These are phyloP conservation scores for Lagocephalus sceleratus DNA, from an alignment of 2,797 vertebrate species.

Conservation along the genomic window DNA sequence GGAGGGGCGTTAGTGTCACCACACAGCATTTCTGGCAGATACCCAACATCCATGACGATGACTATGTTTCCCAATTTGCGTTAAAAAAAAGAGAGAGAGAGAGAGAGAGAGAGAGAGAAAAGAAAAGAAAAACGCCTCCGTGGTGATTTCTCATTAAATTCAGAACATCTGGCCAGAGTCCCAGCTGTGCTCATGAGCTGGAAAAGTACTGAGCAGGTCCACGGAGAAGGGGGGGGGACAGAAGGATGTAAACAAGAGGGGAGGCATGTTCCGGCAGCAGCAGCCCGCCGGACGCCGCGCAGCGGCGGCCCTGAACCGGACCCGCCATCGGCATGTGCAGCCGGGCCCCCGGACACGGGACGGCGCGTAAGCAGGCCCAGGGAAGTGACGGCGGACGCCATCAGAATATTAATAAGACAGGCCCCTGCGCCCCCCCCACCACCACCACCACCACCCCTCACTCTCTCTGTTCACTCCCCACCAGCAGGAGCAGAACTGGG, in stretches of 20 bases:
- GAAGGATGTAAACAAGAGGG: slow-evolving; percentile 68
- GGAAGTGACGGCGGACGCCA: slow-evolving; percentile 49
- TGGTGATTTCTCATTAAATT: slow-evolving; percentile 70
- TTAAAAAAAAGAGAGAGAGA: slow-evolving; percentile 1
- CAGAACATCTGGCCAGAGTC: slow-evolving; percentile 71
- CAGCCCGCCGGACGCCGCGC: slow-evolving; percentile 62
- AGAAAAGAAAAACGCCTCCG: slow-evolving; percentile 30
- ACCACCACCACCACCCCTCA: slow-evolving; percentile 19
- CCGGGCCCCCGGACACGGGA: slow-evolving; percentile 30
- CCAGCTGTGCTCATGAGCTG: slow-evolving; percentile 71
- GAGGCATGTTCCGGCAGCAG: slow-evolving; percentile 53
- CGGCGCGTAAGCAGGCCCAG: slow-evolving; percentile 42
- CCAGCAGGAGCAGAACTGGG: slow-evolving; percentile 12
- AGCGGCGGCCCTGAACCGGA: slow-evolving; percentile 59
- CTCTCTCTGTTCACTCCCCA: slow-evolving; percentile 27
- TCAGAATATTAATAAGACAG: slow-evolving; percentile 64
- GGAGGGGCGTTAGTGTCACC: background rate
- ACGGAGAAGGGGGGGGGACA: slow-evolving; percentile 58
- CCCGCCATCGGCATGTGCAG: slow-evolving; percentile 44
- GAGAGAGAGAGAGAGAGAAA: slow-evolving; percentile 16
- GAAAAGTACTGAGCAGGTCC: slow-evolving; percentile 72
- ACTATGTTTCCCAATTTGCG: slow-evolving; percentile 27
- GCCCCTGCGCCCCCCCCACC: slow-evolving; percentile 27
- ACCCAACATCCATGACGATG: slow-evolving; percentile 7
- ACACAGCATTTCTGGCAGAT: slow-evolving; percentile 5